Percentiles rank a stretch among this genome's conserved stretches.
These are phyloP conservation scores for Cylas formicarius DNA, from an alignment of 1,140 invertebrate genomes.

Conservation along the genomic window DNA sequence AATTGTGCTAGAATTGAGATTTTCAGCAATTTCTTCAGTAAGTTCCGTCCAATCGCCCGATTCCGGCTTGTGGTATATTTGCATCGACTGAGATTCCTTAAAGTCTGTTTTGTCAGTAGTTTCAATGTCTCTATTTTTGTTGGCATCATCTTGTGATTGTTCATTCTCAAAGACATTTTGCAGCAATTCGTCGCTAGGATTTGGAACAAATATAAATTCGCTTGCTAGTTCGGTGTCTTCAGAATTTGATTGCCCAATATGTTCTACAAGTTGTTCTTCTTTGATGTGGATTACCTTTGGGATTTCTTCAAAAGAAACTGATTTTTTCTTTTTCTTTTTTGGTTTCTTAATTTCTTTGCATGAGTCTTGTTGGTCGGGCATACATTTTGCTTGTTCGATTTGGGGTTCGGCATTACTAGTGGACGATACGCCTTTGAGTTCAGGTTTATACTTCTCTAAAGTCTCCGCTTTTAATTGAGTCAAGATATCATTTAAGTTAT, in stretches of 20 bases:
- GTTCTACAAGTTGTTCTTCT: slow-evolving; percentile 9
- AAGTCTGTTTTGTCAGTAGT: too few species aligned
- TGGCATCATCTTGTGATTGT: too few species aligned
- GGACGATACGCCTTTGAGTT: too few species aligned
- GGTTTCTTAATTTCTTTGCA: slow-evolving; percentile 12
- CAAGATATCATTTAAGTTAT: slow-evolving; percentile 2
- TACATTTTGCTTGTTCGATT: background rate
- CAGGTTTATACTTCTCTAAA: slow-evolving; percentile 14
- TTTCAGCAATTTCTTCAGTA: too few species aligned
- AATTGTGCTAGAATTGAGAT: too few species aligned
- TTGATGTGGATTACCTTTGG: slow-evolving; percentile 29
- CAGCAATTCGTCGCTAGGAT: slow-evolving; percentile 6
- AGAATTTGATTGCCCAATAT: slow-evolving; percentile 11
- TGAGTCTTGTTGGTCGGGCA: background rate
- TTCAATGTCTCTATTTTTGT: too few species aligned
- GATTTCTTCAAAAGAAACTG: slow-evolving; percentile 33
- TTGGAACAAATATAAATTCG: slow-evolving; percentile 27
- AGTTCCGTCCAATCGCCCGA: too few species aligned
- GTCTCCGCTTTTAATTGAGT: slow-evolving; percentile 14
- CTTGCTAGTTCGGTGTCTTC: slow-evolving; percentile 22
- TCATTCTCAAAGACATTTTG: too few species aligned
- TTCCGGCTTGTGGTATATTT: too few species aligned
- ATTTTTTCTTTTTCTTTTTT: slow-evolving; percentile 31
- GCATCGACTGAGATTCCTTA: too few species aligned
- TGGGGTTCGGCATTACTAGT: slow-evolving; percentile 7